A percentile compares a stretch with the other conserved stretches of the same genome.
These are phyloP conservation scores for Pteronura brasiliensis DNA, from an alignment of 2,113 vertebrate genomes.

Conservation along the genomic window DNA sequence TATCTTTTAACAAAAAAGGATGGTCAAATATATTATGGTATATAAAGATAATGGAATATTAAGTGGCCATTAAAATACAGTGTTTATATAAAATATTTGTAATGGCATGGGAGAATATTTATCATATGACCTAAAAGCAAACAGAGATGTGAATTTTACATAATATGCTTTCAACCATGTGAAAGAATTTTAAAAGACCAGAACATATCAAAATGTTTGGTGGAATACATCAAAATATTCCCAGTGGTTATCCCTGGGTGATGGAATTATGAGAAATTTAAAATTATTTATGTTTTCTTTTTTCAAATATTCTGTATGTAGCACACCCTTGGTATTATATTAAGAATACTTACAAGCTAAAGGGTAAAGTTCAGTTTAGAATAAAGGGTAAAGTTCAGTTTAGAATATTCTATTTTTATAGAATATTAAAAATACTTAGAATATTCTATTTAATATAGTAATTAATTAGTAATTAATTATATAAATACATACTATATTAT, in stretches of 20 bases:
- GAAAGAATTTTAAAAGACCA: neutral
- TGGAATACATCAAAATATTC: neutral
- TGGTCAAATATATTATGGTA: neutral
- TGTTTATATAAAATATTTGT: conserved; percentile 3
- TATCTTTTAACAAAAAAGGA: neutral
- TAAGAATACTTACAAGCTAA: neutral
- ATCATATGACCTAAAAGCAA: neutral
- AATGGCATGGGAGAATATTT: neutral
- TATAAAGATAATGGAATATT: conserved; percentile 6
- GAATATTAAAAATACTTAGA: too few relatives aligned
- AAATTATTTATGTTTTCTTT: neutral
- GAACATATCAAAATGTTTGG: neutral
- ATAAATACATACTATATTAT: too few relatives aligned
- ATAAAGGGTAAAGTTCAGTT: neutral
- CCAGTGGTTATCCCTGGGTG: neutral
- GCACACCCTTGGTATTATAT: neutral
- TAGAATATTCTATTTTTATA: neutral
- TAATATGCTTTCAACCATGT: neutral
- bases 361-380: neutral
- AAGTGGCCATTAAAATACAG: neutral
- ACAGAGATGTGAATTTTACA: neutral
- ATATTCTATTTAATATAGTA: too few relatives aligned
- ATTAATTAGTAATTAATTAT: too few relatives aligned
- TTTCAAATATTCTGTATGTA: neutral
- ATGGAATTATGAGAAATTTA: neutral